These are phyloP conservation scores for Cremastinae sp. DNA, from an alignment of 2,888 invertebrate genomes.

Conservation along the genomic window DNA sequence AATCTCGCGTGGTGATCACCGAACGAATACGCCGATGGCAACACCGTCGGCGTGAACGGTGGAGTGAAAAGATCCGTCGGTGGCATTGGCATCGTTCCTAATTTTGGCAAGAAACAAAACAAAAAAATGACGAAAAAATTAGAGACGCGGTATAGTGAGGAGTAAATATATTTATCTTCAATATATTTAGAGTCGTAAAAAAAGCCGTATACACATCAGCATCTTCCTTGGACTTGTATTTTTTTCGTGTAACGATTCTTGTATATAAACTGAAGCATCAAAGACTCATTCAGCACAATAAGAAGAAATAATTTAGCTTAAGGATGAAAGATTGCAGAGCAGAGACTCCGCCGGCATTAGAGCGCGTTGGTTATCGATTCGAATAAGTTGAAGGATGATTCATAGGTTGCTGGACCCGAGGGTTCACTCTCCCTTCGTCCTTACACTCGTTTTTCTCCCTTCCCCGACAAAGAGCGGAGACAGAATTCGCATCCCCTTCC, in stretches of 20 bases:
- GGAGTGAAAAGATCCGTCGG: slow-evolving; percentile 73
- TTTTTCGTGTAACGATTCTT: too few species aligned
- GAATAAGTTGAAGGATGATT: slow-evolving; percentile 72
- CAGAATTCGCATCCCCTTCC: slow-evolving; percentile 56
- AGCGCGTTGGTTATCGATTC: slow-evolving; percentile 62
- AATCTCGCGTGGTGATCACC: slow-evolving; percentile 71
- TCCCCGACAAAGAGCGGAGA: slow-evolving; percentile 64
- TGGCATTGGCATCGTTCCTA: slow-evolving; percentile 75
- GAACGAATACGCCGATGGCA: slow-evolving; percentile 72
- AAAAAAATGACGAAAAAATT: slow-evolving; percentile 2
- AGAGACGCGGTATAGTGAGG: too few species aligned
- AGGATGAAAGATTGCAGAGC: slow-evolving; percentile 23
- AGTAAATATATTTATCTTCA: too few species aligned
- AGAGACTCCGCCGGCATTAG: slow-evolving; percentile 6
- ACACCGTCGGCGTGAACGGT: slow-evolving; percentile 71
- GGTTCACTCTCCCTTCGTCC: slow-evolving; percentile 66
- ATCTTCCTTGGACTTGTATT: too few species aligned
- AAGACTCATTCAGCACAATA: too few species aligned
- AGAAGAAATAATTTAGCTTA: slow-evolving; percentile 37
- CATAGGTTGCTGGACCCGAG: slow-evolving; percentile 76
- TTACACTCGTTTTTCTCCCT: slow-evolving; percentile 68
- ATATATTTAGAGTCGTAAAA: too few species aligned
- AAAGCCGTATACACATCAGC: too few species aligned
- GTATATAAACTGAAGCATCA: too few species aligned
- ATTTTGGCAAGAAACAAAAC: slow-evolving; percentile 38